Base-by-base conservation (phyloP, 2,113 vertebrate genomes). In the Catharus minimus region DNA sequence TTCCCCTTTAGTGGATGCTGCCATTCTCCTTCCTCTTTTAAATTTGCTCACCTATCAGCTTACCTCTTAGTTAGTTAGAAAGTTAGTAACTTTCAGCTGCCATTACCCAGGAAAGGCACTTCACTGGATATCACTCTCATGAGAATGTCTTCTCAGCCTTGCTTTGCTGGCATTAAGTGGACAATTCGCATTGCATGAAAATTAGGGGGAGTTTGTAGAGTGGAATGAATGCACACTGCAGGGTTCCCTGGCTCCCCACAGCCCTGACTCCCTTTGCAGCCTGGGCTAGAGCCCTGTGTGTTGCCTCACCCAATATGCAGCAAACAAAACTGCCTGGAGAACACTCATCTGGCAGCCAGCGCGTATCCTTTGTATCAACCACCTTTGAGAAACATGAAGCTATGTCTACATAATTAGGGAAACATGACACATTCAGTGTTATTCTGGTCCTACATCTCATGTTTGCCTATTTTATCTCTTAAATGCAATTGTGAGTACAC, bases 381-480 rank as follows among this genome's bases (percentile, higher is more conserved):
- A 39, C 16, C 32, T 86, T 23, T 49, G 52, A 56, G 39, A 69
- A 88, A 80, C 21, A 10, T 23, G 49, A 88, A 83, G 58, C 47
- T 77, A 2, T 58, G 39, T 71, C 47, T 41, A 49, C 39, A 11
- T 69, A 67, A 72, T 71, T 47, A 80, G 64, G 7, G n/a, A 77
- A 94, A 77, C 20, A 30, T 41, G 11, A 36, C 30, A 86, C 52
- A 67, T 74, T 78, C 56, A 30, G 41, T 57, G 28, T 83, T 86
- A 33, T 20, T 86, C 53, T 75, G 36, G 13, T 15, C 32, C 39
- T 72, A 16, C 2, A 20, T 52, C n/a, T 74, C 43, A 33, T 88
- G 57, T 83, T 84, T 90, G 61, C 18, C 9, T 65, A 30, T 61
- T 88, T 94, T 75, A 65, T 68, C 74, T 82, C 57, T 76, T 50